Evolutionary conservation across 2,888 invertebrate species (phyloP).

Genomic region (Apamea anceps): DNA sequence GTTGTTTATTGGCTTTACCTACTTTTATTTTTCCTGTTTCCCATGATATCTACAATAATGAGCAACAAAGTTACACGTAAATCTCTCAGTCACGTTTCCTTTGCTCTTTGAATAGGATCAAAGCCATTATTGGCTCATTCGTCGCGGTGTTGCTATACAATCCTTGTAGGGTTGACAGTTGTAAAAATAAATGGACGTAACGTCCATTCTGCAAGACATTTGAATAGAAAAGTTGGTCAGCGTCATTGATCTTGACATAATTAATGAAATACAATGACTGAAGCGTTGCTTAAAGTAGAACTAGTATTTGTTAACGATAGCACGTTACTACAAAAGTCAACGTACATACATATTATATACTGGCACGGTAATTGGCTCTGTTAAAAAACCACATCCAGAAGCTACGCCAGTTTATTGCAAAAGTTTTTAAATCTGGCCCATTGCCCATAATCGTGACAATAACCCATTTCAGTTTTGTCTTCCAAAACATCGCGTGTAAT

Average conservation of each 20-base stretch:
- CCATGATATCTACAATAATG: slow-evolving; percentile 40
- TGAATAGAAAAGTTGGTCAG: slow-evolving; percentile 28
- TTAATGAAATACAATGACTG: slow-evolving; percentile 17
- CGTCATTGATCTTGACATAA: slow-evolving; percentile 34
- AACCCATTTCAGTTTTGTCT: slow-evolving; percentile 43
- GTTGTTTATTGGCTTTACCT: slow-evolving; percentile 5
- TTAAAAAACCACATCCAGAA: slow-evolving; percentile 19
- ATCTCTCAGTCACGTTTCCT: slow-evolving; percentile 74
- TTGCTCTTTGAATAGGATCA: slow-evolving; percentile 70
- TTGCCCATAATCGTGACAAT: slow-evolving; percentile 49
- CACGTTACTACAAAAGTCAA: background rate
- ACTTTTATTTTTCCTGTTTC: slow-evolving; percentile 26
- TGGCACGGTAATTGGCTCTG: slow-evolving; percentile 7
- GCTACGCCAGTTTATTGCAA: slow-evolving; percentile 19
- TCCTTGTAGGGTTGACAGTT: slow-evolving; percentile 50
- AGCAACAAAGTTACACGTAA: slow-evolving; percentile 60
- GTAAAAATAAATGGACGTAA: slow-evolving; percentile 30
- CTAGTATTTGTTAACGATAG: background rate
- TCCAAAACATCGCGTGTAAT: slow-evolving; percentile 45
- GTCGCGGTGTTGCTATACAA: slow-evolving; percentile 59
- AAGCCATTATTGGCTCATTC: slow-evolving; percentile 68
- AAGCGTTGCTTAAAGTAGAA: background rate
- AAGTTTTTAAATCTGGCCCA: slow-evolving; percentile 47
- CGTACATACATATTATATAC: background rate
- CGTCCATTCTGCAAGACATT: slow-evolving; percentile 27